Evolutionary conservation across 2,888 invertebrate species (phyloP), one percentile per base, ranked within the genome.

Genomic region (Andrena chrysosceles): DNA sequence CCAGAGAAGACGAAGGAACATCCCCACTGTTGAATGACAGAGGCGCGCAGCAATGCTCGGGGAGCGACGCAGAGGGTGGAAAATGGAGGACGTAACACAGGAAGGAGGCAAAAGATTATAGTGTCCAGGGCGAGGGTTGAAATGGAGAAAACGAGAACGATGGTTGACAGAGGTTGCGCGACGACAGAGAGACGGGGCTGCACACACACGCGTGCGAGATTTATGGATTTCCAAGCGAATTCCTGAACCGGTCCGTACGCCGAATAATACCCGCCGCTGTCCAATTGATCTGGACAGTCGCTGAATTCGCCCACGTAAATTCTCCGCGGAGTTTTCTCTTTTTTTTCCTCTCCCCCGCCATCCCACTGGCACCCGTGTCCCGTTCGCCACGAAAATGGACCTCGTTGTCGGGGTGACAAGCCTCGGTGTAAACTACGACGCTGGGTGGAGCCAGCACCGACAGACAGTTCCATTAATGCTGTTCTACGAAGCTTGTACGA

Each of bases 221-320:
- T 85, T 85, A 85, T 85, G 84, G 78, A 81, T 79, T 78, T 81
- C 81, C 71, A 70, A 67, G 75, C 75, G 78, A 84, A 81, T 81
- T 84, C 68, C 77, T 70, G 81, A 56, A 73, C 77, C 35, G 60
- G 42, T 69, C 13, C 80, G 77, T 83, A 77, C 75, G 75, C 66
- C 85, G 77, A 81, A 81, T 85, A 85, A 84, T 81, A 74, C 76
- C 73, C 70, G 49, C 52, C 73, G 64, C 71, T 77, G 78, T 77
- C 68, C 84, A 79, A 85, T 85, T 85, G 85, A 85, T 85, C 82
- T 67, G 85, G 82, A 72, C 77, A 77, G 83, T 83, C 69, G 76
- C 52, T 70, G 84, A 67, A 80, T 78, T 56, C 82, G 83, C 70
- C 77, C 73, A 70, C 74, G 77, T 81, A 81, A 82, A 83, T 83